Conservation (phyloP, 2,797 vertebrate species). For the Lates japonicus region DNA sequence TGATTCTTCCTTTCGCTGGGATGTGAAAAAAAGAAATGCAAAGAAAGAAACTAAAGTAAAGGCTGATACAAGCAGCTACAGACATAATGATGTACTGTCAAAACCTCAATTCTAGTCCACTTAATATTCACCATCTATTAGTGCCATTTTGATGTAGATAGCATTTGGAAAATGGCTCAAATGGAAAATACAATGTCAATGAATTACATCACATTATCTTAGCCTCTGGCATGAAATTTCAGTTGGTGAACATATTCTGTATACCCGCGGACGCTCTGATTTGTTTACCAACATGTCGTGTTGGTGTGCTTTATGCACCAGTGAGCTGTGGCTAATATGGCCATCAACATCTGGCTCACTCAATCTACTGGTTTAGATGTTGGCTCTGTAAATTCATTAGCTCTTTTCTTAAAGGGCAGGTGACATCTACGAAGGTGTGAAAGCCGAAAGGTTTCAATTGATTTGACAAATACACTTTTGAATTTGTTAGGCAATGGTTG, state of each 20-base stretch:
- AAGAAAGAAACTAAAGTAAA: too few relatives aligned
- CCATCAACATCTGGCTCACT: constrained; percentile 76
- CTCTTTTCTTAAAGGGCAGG: constrained; percentile 54
- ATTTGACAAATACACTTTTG: background rate
- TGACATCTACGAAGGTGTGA: too few relatives aligned
- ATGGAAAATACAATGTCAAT: constrained; percentile 60
- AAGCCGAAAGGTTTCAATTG: too few relatives aligned
- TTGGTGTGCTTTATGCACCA: constrained; percentile 70
- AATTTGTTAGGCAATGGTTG: background rate
- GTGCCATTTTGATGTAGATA: constrained; percentile 53
- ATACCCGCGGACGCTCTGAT: too few relatives aligned
- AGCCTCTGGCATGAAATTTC: too few relatives aligned
- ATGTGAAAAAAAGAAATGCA: too few relatives aligned
- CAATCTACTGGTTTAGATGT: constrained; percentile 65
- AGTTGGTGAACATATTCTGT: too few relatives aligned
- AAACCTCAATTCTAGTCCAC: constrained; percentile 19
- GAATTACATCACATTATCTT: constrained; percentile 72
- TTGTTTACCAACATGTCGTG: constrained; percentile 67
- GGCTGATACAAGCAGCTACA: constrained; percentile 32
- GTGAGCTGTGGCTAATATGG: constrained; percentile 78
- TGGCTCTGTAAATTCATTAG: constrained; percentile 41
- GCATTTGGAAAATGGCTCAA: constrained; percentile 62
- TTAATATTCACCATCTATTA: constrained; percentile 61
- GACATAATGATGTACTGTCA: too few relatives aligned
- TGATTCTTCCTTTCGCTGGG: too few relatives aligned